Conservation (phyloP, 2,888 invertebrate species). For the Trileptium ribeirensis region DNA sequence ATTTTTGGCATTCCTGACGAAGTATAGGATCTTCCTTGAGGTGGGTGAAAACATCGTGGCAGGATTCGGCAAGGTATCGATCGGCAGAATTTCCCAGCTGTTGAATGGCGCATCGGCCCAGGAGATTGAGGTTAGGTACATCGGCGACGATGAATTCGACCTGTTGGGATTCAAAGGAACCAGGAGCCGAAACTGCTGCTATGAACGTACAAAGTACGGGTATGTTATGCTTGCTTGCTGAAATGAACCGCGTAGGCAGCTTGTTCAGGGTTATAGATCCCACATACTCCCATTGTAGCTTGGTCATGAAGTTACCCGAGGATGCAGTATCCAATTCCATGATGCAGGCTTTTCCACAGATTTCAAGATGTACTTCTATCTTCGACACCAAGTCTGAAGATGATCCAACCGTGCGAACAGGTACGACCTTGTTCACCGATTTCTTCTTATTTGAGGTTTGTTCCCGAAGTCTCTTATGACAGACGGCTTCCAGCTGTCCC, state of each 20-base stretch:
- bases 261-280: neutral
- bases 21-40: neutral
- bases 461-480: neutral
- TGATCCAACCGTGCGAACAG: neutral
- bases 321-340: conserved; percentile 26
- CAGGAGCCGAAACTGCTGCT: neutral
- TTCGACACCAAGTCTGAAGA: too few species aligned
- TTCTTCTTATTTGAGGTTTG: neutral
- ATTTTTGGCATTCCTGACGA: neutral
- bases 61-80: neutral
- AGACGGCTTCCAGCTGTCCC: neutral
- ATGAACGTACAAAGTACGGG: neutral
- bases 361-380: conserved; percentile 21
- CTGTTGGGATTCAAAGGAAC: neutral
- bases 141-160: neutral
- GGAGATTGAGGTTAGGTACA: neutral
- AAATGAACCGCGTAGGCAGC: neutral
- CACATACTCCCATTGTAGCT: neutral
- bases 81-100: neutral
- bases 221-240: conserved; percentile 4
- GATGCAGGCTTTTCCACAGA: conserved; percentile 7
- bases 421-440: neutral
- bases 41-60: conserved; percentile 13
- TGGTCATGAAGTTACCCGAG: conserved; percentile 16
- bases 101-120: neutral